phyloP scores from a whole-genome alignment of 2,113 vertebrate genomes.

The Callospermophilus lateralis region DNA sequence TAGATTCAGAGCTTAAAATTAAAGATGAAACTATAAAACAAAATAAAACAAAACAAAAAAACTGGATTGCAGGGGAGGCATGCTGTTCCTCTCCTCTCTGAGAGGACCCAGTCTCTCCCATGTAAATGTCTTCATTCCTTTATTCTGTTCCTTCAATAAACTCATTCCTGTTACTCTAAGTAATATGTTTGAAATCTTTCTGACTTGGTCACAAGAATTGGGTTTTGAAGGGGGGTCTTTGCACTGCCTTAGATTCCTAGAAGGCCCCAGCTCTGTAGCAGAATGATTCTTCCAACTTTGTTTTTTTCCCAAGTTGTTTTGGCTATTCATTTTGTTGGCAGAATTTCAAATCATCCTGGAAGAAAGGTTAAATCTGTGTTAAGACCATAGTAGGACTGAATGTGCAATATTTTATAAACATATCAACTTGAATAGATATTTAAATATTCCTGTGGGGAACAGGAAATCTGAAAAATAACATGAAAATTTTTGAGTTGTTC shows the following conservation, averaged over 20 bases:
- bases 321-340: background rate
- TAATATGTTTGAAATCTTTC: too few relatives aligned
- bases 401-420: background rate
- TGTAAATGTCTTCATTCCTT: too few relatives aligned
- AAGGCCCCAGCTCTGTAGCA: background rate
- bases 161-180: too few relatives aligned
- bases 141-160: too few relatives aligned
- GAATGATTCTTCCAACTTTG: background rate
- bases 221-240: too few relatives aligned
- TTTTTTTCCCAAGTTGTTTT: constrained; percentile 42
- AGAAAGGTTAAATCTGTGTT: background rate
- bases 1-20: constrained; percentile 50
- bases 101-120: too few relatives aligned
- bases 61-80: too few relatives aligned
- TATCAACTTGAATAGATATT: background rate
- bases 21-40: constrained; percentile 41
- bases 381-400: background rate
- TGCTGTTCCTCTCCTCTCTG: too few relatives aligned
- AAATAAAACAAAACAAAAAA: too few relatives aligned
- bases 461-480: constrained; percentile 19
- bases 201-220: too few relatives aligned
- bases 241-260: too few relatives aligned
- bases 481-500: background rate
- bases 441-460: background rate
- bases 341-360: background rate